Evolutionary conservation across 2,888 invertebrate species (phyloP).

Genomic region (Tubulanus polymorphus): DNA sequence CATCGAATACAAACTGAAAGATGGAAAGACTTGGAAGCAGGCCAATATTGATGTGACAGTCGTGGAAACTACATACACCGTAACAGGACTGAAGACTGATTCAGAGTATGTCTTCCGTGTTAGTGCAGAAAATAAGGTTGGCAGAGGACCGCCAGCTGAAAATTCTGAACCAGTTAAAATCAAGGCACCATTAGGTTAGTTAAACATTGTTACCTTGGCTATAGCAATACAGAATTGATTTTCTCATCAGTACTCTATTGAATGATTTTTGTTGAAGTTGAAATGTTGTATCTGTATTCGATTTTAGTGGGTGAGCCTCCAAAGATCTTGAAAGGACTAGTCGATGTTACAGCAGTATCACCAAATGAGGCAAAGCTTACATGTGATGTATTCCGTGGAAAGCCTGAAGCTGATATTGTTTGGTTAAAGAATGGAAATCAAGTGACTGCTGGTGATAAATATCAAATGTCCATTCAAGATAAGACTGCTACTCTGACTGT

Average conservation of each 20-base stretch:
- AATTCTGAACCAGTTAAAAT: constrained; percentile 19
- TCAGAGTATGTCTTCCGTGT: constrained; percentile 43
- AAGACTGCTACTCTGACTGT: constrained; percentile 62
- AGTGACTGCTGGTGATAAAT: constrained; percentile 40
- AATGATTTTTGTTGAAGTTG: no score
- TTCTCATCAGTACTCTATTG: no score
- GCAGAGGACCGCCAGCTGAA: constrained; percentile 67
- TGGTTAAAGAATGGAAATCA: constrained; percentile 47
- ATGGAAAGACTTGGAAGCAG: constrained; percentile 33
- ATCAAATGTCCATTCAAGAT: constrained; percentile 44
- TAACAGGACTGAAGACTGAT: constrained; percentile 15
- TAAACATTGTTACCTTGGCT: neutral
- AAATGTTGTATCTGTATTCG: neutral
- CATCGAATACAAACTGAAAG: constrained; percentile 35
- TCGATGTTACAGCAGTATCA: constrained; percentile 33
- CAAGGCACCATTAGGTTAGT: constrained; percentile 19
- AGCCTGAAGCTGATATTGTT: constrained; percentile 44
- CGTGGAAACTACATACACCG: constrained; percentile 11
- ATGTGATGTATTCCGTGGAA: constrained; percentile 43
- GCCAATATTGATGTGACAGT: constrained; percentile 24
- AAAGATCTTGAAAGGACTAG: constrained; percentile 34
- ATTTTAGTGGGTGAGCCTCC: constrained; percentile 43
- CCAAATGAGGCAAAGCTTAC: constrained; percentile 40
- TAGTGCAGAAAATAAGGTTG: constrained; percentile 65
- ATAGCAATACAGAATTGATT: no score